Conservation (phyloP, 64 coral and sea anemone species). For the Actinia tenebrosa region DNA sequence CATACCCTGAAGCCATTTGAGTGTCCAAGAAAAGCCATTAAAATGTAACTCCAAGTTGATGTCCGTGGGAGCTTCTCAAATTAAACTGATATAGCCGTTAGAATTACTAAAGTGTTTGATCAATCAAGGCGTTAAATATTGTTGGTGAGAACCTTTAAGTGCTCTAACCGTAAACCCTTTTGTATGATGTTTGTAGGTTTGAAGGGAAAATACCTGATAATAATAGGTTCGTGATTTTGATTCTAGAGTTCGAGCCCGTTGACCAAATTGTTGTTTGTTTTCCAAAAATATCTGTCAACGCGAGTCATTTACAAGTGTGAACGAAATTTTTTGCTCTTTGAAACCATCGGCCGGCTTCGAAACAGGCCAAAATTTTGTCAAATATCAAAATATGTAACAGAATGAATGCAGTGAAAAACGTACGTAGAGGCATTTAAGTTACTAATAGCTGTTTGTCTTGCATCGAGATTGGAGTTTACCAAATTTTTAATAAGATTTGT, state of each 20-base stretch:
- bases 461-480: too few species aligned
- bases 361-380: too few species aligned
- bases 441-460: too few species aligned
- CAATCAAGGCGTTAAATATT: neutral
- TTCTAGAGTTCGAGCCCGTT: neutral
- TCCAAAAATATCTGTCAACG: too few species aligned
- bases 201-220: neutral
- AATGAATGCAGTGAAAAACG: too few species aligned
- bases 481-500: too few species aligned
- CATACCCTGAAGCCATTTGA: neutral
- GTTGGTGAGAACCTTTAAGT: neutral
- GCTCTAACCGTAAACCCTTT: neutral
- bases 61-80: neutral
- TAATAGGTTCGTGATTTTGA: neutral
- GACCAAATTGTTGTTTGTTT: neutral
- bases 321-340: too few species aligned
- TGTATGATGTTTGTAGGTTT: neutral
- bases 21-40: slow-evolving; percentile 6
- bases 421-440: too few species aligned
- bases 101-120: neutral
- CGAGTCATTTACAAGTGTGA: too few species aligned
- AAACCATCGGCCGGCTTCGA: too few species aligned
- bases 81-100: neutral
- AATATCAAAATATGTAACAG: too few species aligned
- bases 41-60: neutral